phyloP scores from a whole-genome alignment of 2,888 invertebrate species.

The Tenthredo livida region DNA sequence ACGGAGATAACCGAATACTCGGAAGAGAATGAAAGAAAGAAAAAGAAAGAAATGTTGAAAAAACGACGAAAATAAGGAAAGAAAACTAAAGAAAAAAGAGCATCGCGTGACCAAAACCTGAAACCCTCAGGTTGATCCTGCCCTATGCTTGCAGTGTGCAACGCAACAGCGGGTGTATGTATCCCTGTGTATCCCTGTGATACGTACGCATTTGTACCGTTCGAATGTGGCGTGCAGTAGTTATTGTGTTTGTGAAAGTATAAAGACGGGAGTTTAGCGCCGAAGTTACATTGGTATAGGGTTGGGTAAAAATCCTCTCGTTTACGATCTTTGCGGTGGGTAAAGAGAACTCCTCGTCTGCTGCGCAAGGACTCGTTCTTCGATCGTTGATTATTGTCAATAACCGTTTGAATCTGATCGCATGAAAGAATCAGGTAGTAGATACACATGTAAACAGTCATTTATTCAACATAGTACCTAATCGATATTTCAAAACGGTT shows the following conservation, averaged over 20 bases:
- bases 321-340: slow-evolving; percentile 33
- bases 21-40: slow-evolving; percentile 69
- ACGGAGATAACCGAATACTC: slow-evolving; percentile 76
- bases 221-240: slow-evolving; percentile 46
- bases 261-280: slow-evolving; percentile 12
- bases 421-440: background rate
- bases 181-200: background rate
- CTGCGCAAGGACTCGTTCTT: background rate
- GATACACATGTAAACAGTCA: background rate
- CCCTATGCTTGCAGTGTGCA: slow-evolving; percentile 29
- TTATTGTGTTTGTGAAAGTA: slow-evolving; percentile 11
- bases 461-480: background rate
- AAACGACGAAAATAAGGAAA: background rate
- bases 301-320: slow-evolving; percentile 21
- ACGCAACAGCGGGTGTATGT: background rate
- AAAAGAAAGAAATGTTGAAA: slow-evolving; percentile 4
- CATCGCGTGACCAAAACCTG: slow-evolving; percentile 77
- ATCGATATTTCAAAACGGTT: background rate
- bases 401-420: slow-evolving; percentile 27
- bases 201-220: slow-evolving; percentile 37
- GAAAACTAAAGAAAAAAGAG: slow-evolving; percentile 40
- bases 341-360: background rate
- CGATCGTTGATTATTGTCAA: slow-evolving; percentile 29
- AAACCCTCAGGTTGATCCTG: slow-evolving; percentile 62
- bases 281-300: background rate